Conservation (phyloP, 1,140 invertebrate species). For the Aplysia californica region DNA sequence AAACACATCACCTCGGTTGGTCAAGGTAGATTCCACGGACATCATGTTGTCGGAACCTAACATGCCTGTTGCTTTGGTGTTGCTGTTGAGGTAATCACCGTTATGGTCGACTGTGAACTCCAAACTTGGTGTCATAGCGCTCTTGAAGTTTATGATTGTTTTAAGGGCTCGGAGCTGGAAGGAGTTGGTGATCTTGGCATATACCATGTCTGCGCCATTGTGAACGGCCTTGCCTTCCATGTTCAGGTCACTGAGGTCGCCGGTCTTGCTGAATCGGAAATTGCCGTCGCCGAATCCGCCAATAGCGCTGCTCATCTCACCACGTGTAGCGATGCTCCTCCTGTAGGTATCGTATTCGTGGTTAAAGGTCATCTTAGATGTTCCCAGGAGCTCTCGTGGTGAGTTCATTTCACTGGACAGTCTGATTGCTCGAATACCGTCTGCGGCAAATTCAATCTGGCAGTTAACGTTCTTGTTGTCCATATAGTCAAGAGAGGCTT, state of each 20-base stretch:
- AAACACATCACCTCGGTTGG: neutral
- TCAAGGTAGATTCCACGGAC: neutral
- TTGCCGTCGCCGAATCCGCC: neutral
- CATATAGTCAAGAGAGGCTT: conserved; percentile 21
- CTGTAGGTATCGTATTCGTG: neutral
- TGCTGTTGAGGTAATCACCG: neutral
- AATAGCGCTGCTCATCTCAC: neutral
- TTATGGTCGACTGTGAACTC: neutral
- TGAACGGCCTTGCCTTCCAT: neutral
- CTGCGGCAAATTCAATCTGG: conserved; percentile 15
- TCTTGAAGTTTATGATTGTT: neutral
- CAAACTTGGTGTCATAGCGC: neutral
- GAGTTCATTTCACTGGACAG: neutral
- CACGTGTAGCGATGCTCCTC: neutral
- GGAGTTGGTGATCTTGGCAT: neutral
- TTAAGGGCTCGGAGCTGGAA: neutral
- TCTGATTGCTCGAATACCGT: no score
- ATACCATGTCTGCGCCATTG: neutral
- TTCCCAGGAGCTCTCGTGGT: neutral
- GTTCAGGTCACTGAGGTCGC: neutral
- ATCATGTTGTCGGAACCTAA: neutral
- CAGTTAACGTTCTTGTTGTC: conserved; percentile 20
- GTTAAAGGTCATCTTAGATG: neutral
- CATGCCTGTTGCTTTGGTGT: neutral
- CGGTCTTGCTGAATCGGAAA: neutral